Evolutionary conservation across 1,140 invertebrate genomes (phyloP), one percentile per base, ranked within the genome.

Genomic region (Fopius arisanus): DNA sequence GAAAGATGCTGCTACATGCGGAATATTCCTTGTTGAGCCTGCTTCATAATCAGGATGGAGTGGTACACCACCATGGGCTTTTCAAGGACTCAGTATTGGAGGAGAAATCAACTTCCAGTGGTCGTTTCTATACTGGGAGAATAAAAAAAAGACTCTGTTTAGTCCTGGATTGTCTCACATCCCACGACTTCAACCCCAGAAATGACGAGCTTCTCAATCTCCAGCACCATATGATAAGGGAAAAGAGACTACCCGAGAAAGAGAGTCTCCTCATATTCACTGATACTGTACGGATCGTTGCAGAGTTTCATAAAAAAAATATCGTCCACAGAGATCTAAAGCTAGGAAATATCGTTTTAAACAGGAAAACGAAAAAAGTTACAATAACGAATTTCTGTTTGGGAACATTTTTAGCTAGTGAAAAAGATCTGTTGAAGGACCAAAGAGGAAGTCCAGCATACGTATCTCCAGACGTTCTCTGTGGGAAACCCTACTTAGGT

Each of bases 391-490:
- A 96, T 83, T 96, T 96, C 86, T 95, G 94, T 84, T 87, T 96
- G 19, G 94, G 94, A 0, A 95, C 94, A 80, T 93, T 94, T 83
- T 88, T 96, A 10, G 89, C 92, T 0, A 93, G 91, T 79, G 94
- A 95, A 82, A 90, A 91, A 79, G 94, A 95, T 79, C 84, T 93
- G 29, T 86, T 96, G 9, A 92, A 92, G 78, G 94, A 96, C 88
- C 94, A 96, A 83, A 85, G 94, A 83, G 94, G 95, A 1, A 95
- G 94, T 51, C 94, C 94, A 41, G 94, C 94, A 0, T 96, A 96
- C 82, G 95, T 96, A 78, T 95, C 94, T 26, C 94, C 95, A 0
- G 95, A 96, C 88, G 94, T 96, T 7, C 87, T 96, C 23, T 91
- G 91, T 88, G 94, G 94, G 77, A 92, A 92, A 83, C 91, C 91